Base-by-base conservation (phyloP, 2,888 invertebrate species). In the Elaeidobius kamerunicus region DNA sequence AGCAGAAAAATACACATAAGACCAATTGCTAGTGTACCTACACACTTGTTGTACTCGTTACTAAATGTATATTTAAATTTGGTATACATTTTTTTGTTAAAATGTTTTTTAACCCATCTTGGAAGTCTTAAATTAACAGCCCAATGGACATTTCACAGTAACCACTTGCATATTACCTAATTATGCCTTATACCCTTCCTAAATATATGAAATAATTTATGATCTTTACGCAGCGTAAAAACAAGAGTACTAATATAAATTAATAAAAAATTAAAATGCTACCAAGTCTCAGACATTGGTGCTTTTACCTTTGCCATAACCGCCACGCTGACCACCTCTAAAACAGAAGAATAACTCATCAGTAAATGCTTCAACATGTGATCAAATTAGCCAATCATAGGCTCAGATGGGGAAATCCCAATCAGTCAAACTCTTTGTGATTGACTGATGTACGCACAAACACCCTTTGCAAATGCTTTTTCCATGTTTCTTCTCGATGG, bases 241-340 rank as follows among this genome's bases (percentile, higher is more conserved):
- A 57, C 49, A 60, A 56, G 54, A 61, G 59, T 57, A 60, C 58
- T 57, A 58, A 56, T 59, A 58, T 23, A 57, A 61, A 58, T 52
- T 52, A 56, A 45, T 62, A 59, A 63, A 66, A 66, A 65, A 67
- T 20, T 80, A 83, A 85, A 85, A 78, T 83, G 85, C 85, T 84
- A 56, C 82, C 85, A 58, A 54, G 78, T 78, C 80, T 77, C 77
- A 78, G 81, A 81, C 80, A 83, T 39, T 81, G 86, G 85, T 85
- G 86, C 81, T 78, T 87, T 91, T 91, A 91, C 91, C 91, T 91
- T 91, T 91, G 83, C 88, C 90, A 89, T 80, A 91, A 90, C 89
- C 90, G 88, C 89, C 90, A 88, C 89, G 85, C 87, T 90, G 88
- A 86, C 91, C 90, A 83, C 84, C 83, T 88, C 91, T 88, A 88